These are phyloP conservation scores for Rhipidura dahli DNA, from an alignment of 2,113 vertebrate species.

Conservation along the genomic window DNA sequence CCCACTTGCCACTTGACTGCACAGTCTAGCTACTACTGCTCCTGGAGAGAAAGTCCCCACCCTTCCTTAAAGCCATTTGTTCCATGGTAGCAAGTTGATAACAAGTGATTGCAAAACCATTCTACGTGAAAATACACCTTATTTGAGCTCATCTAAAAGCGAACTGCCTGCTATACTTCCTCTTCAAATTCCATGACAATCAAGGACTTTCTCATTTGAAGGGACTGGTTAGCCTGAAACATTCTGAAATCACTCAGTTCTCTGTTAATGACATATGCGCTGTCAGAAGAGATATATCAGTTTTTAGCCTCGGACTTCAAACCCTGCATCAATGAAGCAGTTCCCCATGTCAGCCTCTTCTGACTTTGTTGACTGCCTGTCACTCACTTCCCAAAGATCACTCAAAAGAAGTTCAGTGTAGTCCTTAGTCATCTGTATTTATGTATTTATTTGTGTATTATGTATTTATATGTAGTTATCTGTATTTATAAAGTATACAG, in stretches of 20 bases:
- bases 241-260: neutral
- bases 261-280: neutral
- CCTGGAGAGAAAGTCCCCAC: neutral
- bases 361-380: neutral
- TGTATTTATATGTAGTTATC: too few relatives aligned
- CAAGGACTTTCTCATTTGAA: neutral
- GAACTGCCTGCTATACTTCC: neutral
- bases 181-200: neutral
- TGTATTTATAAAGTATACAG: neutral
- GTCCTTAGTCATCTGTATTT: neutral
- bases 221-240: neutral
- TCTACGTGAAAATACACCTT: neutral
- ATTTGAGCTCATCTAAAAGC: neutral
- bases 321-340: neutral
- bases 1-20: neutral
- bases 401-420: neutral
- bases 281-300: conserved; percentile 10
- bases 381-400: neutral
- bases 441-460: too few relatives aligned
- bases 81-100: neutral
- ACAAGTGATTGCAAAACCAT: neutral
- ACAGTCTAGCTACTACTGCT: neutral
- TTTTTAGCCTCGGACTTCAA: conserved; percentile 20
- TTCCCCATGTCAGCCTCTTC: neutral
- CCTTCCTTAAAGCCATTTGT: neutral